Evolutionary conservation across 2,797 vertebrate genomes (phyloP), one percentile per base, ranked within the genome.

Genomic region (Xyrichtys novacula): DNA sequence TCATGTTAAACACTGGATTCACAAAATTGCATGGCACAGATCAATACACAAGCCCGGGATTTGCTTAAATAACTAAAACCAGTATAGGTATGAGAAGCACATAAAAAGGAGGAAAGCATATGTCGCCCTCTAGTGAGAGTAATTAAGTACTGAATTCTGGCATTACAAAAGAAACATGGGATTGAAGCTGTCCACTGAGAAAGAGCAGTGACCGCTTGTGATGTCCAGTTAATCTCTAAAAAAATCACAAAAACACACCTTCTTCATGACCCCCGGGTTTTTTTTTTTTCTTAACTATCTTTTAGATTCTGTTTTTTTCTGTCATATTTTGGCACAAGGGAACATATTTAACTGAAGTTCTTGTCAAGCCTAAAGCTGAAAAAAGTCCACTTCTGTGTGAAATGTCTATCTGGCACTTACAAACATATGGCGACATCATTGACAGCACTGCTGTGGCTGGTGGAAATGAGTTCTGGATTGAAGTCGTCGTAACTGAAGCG

Each of bases 371-470:
- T 32, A 32, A 32, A 32, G 31, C 31, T 32, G 31, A 9, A n/a
- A n/a, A n/a, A 32, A n/a, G n/a, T n/a, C 7, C 14, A 14, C 16
- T 14, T 46, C 10, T n/a, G 22, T 3, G 2, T 57, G 29, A 61
- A 28, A 8, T 70, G 57, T 68, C 15, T 31, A 28, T 17, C 8
- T 43, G n/a, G 17, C 65, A 95, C 96, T 95, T 91, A 97, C 96
- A 86, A 91, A 57, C 94, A 91, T 57, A 97, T 96, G 78, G 92
- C 88, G 2, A 96, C 54, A 36, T 96, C 96, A 0, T 90, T 89
- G 40, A 98, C 87, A 0, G 94, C 88, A 5, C 92, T 91, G 0
- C 54, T 93, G 78, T 98, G 97, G 81, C 94, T 95, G 11, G 93
- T 92, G 16, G 91, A 65, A 6, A 96, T 75, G 46, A 97, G 94